Percentiles rank a stretch among this genome's conserved stretches.
Evolutionary conservation across 2,888 invertebrate species (phyloP).

Genomic region (Spodoptera picta): DNA sequence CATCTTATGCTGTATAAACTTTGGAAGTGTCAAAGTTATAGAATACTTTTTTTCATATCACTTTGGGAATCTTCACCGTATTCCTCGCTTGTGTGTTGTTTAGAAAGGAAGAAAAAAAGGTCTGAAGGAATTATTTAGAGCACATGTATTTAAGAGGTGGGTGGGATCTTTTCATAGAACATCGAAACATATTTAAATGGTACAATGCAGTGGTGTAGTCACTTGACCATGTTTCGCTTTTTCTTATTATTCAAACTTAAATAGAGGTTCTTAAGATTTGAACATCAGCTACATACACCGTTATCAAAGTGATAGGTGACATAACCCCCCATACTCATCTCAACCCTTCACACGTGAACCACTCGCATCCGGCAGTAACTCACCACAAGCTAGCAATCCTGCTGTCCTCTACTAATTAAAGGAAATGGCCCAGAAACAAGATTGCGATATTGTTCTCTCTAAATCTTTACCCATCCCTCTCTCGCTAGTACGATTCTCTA

Average conservation of each 20-base stretch:
- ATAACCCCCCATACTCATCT: slow-evolving; percentile 18
- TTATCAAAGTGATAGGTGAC: slow-evolving; percentile 9
- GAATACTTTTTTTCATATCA: too few species aligned
- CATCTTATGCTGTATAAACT: slow-evolving; percentile 26
- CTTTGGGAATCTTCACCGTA: too few species aligned
- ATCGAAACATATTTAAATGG: too few species aligned
- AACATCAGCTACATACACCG: not conserved
- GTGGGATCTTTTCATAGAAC: too few species aligned
- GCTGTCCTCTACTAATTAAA: slow-evolving; percentile 88
- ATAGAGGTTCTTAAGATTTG: not conserved
- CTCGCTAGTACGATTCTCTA: slow-evolving; percentile 26
- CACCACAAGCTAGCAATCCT: slow-evolving; percentile 76
- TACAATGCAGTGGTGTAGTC: too few species aligned
- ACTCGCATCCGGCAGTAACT: slow-evolving; percentile 76
- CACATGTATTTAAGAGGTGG: too few species aligned
- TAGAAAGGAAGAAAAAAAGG: too few species aligned
- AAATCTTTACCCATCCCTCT: slow-evolving; percentile 67
- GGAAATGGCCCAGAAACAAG: slow-evolving; percentile 89
- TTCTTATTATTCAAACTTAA: too few species aligned
- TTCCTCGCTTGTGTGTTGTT: too few species aligned
- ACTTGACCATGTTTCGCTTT: too few species aligned
- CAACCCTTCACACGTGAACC: slow-evolving; percentile 59
- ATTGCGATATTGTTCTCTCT: slow-evolving; percentile 88
- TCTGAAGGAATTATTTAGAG: too few species aligned
- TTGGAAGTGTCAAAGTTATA: too few species aligned